Evolutionary conservation across 2,113 vertebrate genomes (phyloP).

Genomic region (Fulica atra): DNA sequence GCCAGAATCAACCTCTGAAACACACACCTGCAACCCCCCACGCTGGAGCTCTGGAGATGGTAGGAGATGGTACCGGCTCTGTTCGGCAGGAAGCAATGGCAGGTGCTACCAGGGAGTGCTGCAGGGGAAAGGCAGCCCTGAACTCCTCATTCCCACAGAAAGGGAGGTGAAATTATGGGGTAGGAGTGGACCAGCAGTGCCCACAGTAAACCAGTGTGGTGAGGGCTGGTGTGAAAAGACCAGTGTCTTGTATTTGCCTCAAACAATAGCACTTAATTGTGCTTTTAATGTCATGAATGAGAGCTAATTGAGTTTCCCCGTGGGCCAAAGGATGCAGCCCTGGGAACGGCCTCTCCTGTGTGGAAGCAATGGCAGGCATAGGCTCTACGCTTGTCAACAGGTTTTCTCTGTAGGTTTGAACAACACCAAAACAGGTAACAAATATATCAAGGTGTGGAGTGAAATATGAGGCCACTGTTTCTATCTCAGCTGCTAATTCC

Average conservation of each 20-base stretch:
- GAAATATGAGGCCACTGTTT: neutral
- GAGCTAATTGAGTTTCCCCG: conserved; percentile 48
- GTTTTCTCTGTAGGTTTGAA: neutral
- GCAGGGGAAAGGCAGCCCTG: neutral
- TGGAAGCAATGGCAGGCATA: neutral
- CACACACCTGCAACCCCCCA: neutral
- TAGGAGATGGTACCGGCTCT: neutral
- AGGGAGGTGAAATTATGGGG: neutral
- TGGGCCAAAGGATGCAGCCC: neutral
- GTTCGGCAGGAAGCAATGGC: neutral
- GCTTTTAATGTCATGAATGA: neutral
- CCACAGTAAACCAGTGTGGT: neutral
- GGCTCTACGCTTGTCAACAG: neutral
- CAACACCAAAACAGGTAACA: neutral
- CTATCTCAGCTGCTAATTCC: neutral
- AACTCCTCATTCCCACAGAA: neutral
- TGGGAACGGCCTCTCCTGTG: neutral
- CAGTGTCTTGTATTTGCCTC: neutral
- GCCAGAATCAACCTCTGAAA: neutral
- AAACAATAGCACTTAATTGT: neutral
- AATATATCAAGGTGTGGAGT: conserved; percentile 26
- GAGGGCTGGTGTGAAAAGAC: neutral
- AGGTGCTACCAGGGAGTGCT: conserved; percentile 12
- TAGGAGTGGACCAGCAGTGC: neutral
- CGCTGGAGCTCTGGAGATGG: too few species aligned